A percentile compares a stretch with the other conserved stretches of the same genome.
These are phyloP conservation scores for Neolamprologus longior DNA, from an alignment of 2,113 vertebrate species.

Conservation along the genomic window DNA sequence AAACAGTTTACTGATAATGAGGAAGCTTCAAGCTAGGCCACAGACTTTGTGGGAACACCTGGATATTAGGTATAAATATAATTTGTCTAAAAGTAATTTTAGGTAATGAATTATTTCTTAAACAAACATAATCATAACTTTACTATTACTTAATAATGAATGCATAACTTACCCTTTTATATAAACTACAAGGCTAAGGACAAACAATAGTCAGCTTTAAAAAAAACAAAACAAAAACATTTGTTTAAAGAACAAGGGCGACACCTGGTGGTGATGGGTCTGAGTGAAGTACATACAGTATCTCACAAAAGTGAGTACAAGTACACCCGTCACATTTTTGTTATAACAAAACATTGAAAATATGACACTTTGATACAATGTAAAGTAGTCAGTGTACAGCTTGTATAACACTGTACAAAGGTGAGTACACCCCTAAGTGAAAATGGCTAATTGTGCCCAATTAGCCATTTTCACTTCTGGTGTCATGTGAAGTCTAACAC, in stretches of 20 bases:
- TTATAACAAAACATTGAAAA: background rate
- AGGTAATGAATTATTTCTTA: background rate
- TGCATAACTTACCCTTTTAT: background rate
- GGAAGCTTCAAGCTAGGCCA: background rate
- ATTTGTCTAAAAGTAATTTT: background rate
- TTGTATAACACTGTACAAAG: background rate
- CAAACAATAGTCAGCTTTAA: background rate
- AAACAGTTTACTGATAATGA: background rate
- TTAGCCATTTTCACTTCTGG: background rate
- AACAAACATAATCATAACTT: background rate
- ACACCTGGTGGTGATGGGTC: background rate
- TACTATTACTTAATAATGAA: background rate
- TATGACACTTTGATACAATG: background rate
- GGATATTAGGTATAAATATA: background rate
- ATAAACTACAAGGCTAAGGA: background rate
- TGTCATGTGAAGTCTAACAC: background rate
- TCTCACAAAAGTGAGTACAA: background rate
- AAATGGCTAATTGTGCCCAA: background rate
- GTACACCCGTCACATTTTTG: background rate
- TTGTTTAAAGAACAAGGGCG: background rate
- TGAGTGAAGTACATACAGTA: background rate
- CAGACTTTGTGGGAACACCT: background rate
- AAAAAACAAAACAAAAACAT: background rate
- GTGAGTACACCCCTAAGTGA: background rate
- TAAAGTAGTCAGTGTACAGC: background rate